Percentiles rank a stretch among this genome's conserved stretches.
phyloP scores from a whole-genome alignment of 2,888 invertebrate species.

The Pseudoips prasinana region DNA sequence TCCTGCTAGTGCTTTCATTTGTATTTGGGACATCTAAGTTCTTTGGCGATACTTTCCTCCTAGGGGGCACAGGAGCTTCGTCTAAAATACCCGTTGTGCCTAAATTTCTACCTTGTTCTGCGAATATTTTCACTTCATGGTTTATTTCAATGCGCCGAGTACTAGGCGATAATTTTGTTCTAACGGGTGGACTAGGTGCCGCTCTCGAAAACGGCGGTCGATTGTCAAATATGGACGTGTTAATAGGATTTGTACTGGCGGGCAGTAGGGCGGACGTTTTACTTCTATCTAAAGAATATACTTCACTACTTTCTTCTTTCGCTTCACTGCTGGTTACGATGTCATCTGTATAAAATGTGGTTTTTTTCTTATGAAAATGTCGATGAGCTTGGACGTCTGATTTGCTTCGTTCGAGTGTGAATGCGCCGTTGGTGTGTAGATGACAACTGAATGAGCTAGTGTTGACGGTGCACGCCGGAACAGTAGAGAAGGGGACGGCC shows the following conservation, averaged over 20 bases:
- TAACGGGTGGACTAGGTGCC: constrained; percentile 73
- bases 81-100: constrained; percentile 61
- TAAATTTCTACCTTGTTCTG: constrained; percentile 53
- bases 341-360: constrained; percentile 62
- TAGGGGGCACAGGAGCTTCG: constrained; percentile 63
- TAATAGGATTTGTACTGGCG: constrained; percentile 45
- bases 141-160: constrained; percentile 41
- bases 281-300: constrained; percentile 63
- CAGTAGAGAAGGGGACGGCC: constrained; percentile 66
- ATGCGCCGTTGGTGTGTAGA: constrained; percentile 66
- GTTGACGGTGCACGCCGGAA: constrained; percentile 65
- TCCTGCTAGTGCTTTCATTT: constrained; percentile 24
- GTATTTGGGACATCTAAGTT: constrained; percentile 36
- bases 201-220: constrained; percentile 62
- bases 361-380: constrained; percentile 47
- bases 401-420: constrained; percentile 70
- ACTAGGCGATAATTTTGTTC: constrained; percentile 63
- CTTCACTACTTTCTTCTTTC: constrained; percentile 40
- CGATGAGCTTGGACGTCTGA: constrained; percentile 68
- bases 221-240: constrained; percentile 68
- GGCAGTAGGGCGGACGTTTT: constrained; percentile 63
- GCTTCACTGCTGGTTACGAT: constrained; percentile 28
- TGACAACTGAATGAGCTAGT: constrained; percentile 73
- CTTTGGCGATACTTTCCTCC: constrained; percentile 65
- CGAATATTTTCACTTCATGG: constrained; percentile 45